Percentiles rank a stretch among this genome's conserved stretches.
Evolutionary conservation across 2,888 invertebrate species (phyloP).

Genomic region (Dolichomitus sp.): DNA sequence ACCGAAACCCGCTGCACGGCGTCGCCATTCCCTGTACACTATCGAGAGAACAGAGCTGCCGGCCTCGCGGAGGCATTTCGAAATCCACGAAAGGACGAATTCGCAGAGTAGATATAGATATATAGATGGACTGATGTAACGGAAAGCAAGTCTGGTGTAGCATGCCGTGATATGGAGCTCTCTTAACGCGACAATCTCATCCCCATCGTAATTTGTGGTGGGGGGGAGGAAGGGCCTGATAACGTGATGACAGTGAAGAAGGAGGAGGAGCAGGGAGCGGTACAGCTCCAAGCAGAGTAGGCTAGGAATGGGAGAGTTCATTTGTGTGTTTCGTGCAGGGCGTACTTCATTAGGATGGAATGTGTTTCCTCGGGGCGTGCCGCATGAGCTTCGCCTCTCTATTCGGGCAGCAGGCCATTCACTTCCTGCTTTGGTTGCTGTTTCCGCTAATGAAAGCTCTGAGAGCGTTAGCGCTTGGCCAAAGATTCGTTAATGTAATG

Average conservation of each 20-base stretch:
- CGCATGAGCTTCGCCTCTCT: constrained; percentile 4
- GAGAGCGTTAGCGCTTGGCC: not conserved
- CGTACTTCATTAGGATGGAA: constrained; percentile 43
- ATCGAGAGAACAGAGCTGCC: not conserved
- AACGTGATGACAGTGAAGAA: not conserved
- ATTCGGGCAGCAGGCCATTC: constrained; percentile 8
- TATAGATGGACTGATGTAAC: not conserved
- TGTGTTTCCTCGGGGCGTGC: constrained; percentile 24
- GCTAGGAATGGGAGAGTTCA: not conserved
- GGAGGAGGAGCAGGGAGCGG: not conserved
- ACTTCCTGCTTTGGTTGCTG: not conserved
- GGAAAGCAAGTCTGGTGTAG: constrained; percentile 15
- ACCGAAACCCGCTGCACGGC: not conserved
- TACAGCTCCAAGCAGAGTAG: not conserved
- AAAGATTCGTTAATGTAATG: constrained; percentile 2
- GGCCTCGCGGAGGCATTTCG: constrained; percentile 18
- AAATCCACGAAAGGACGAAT: constrained; percentile 27
- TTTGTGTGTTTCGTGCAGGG: not conserved
- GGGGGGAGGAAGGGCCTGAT: not conserved
- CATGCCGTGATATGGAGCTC: not conserved
- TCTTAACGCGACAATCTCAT: constrained; percentile 30
- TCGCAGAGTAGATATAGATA: not conserved
- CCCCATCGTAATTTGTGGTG: constrained; percentile 34
- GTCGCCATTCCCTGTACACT: no score
- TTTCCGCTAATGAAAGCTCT: constrained; percentile 14